Base-by-base conservation (phyloP, 2,113 vertebrate species). In the Galeopterus variegatus region DNA sequence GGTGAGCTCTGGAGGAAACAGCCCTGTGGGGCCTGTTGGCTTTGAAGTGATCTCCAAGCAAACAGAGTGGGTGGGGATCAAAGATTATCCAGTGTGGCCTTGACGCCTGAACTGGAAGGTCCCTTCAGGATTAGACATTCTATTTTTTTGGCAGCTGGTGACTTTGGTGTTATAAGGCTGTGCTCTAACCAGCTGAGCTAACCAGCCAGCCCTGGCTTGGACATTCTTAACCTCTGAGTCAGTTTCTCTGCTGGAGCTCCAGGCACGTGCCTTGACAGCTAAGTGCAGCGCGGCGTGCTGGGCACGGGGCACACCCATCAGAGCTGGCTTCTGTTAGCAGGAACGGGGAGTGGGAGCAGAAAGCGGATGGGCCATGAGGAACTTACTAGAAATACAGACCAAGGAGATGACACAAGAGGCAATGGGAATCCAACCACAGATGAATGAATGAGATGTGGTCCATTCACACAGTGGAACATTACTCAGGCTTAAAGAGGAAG, bases 81-180 rank as follows among this genome's bases (percentile, higher is more conserved):
- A 9, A 36, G 9, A 28, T 28, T 8, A 3, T 21, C 3, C 1
- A 4, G 4, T 0, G 24, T 8, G 6, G 73, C 48, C 45, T 36
- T 10, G 3, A 0, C 56, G 58, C 13, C 13, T 9, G 6, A 41
- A 41, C 41, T 41, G 41, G 41, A 41, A 41, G 3, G n/a, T 54
- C 50, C 62, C 50, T 8, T 12, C 24, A 8, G 33, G 62, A 41
- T 41, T 41, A 41, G 41, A 41, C 41, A 41, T 41, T 41, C 41
- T 41, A 41, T 41, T 41, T 41, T 41, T 41, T 41, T 41, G 41
- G 41, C 41, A 41, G 41, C 41, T 41, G 41, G 41, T 41, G 41
- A 41, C 41, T 41, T 41, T 41, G 41, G 41, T 41, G 41, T 41
- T 41, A 41, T 41, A 41, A 41, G 41, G 41, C 41, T 41, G 41